Evolutionary conservation across 2,888 invertebrate species (phyloP).

Genomic region (Melipona beecheii): DNA sequence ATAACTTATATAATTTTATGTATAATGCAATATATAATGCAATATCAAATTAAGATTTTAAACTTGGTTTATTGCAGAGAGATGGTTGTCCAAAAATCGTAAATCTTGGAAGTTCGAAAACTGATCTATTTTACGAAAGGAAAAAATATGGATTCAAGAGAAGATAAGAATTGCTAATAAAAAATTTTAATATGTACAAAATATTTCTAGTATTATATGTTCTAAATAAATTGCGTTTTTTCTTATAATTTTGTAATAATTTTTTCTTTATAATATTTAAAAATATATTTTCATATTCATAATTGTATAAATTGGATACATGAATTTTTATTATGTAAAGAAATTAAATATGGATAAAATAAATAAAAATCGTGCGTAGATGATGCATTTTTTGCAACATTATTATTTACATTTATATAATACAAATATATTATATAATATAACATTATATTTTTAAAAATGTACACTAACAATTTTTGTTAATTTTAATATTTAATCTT

Average conservation of each 20-base stretch:
- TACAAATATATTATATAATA: not conserved
- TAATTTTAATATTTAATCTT: not conserved
- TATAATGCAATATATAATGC: not conserved
- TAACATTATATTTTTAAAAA: not conserved
- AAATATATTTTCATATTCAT: not conserved
- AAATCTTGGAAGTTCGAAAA: constrained; percentile 99
- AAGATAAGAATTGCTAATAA: constrained; percentile 85
- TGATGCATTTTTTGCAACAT: not conserved
- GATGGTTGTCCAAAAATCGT: constrained; percentile 99
- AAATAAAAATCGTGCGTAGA: not conserved
- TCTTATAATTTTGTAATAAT: not conserved
- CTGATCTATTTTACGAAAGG: constrained; percentile 99
- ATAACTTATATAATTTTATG: not conserved
- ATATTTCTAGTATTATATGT: not conserved
- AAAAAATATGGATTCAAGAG: constrained; percentile 99
- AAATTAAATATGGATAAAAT: not conserved
- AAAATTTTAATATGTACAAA: constrained; percentile 6
- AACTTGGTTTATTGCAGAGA: constrained; percentile 85
- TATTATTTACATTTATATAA: not conserved
- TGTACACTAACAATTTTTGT: not conserved
- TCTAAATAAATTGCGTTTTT: constrained; percentile 27
- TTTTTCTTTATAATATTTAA: not conserved
- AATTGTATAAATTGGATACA: not conserved
- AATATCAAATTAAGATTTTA: not conserved
- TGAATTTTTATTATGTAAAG: not conserved